Base-by-base conservation (phyloP, 2,888 invertebrate genomes). In the Mimumesa dahlbomi region DNA sequence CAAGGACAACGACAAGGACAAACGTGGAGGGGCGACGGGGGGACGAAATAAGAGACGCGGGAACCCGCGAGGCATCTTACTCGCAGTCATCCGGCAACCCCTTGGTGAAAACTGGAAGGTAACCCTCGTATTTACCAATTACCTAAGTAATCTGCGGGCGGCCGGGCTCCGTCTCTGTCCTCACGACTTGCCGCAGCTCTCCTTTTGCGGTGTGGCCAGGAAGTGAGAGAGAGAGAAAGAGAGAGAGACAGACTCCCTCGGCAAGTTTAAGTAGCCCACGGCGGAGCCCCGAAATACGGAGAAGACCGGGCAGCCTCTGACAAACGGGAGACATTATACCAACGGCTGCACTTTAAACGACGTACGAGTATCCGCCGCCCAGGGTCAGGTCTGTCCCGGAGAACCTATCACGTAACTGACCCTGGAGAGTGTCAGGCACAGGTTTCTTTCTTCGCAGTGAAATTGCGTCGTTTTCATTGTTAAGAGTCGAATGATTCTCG, bases 41-140 rank as follows among this genome's bases (percentile, higher is more conserved):
- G 9, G 25, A 36, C 19, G 52, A 46, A 21, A 18, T 16, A 25
- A n/a, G n/a, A n/a, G n/a, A 45, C 14, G 19, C 16, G 43, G 70
- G 40, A 42, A n/a, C 75, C 83, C 82, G 75, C 57, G 79, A 82
- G 85, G 83, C 85, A 83, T 85, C 77, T 76, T 74, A 61, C 73
- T 46, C 56, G 66, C 54, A 76, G 74, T 73, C 73, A 72, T 73
- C 75, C 71, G 67, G 65, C 79, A 78, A 86, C 83, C 85, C 84
- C 83, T 84, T 79, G 77, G 74, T 73, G 79, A 82, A 83, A 83
- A 82, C 82, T 80, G 73, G 66, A 82, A 85, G 83, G 82, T 84
- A 85, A 85, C 85, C 87, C 88, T 87, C 87, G 87, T 89, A 88
- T 89, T 89, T 88, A 88, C 88, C 89, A 89, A 88, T 89, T 88